Evolutionary conservation across 2,888 invertebrate species (phyloP).

Genomic region (Alitta virens): DNA sequence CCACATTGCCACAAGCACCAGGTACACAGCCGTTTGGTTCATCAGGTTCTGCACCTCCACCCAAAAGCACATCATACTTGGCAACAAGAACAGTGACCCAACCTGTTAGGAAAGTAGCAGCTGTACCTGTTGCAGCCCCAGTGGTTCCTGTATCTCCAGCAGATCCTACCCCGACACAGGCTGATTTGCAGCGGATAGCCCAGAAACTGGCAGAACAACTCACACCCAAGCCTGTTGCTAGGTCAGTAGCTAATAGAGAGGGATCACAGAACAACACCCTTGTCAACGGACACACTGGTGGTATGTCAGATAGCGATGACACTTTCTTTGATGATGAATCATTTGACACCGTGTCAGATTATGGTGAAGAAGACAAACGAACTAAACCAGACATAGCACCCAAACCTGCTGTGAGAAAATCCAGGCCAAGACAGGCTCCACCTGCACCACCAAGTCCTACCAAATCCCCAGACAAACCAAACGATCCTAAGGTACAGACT

Average conservation of each 20-base stretch:
- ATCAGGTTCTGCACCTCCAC: too few species aligned
- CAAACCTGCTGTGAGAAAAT: not conserved
- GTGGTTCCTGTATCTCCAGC: too few species aligned
- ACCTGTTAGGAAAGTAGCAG: too few species aligned
- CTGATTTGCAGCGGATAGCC: too few species aligned
- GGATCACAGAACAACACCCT: not conserved
- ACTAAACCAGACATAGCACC: slow-evolving; percentile 3
- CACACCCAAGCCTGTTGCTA: slow-evolving; percentile 3
- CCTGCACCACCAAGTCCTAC: not conserved
- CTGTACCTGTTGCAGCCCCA: too few species aligned
- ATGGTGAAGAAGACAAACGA: not conserved
- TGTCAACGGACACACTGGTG: not conserved
- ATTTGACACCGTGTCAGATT: slow-evolving; percentile 24
- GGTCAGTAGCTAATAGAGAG: not conserved
- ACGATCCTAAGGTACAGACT: slow-evolving; percentile 12
- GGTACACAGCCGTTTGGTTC: too few species aligned
- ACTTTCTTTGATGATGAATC: slow-evolving; percentile 32
- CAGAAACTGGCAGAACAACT: not conserved
- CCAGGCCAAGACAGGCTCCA: not conserved
- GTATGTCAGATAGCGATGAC: slow-evolving; percentile 25
- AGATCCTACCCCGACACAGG: too few species aligned
- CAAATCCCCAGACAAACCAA: not conserved
- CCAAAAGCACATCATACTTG: too few species aligned
- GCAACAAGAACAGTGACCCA: too few species aligned
- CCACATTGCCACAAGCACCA: too few species aligned